A percentile compares a stretch with the other conserved stretches of the same genome.
These are phyloP conservation scores for Xyliphius kryptos DNA, from an alignment of 2,113 vertebrate genomes.

Conservation along the genomic window DNA sequence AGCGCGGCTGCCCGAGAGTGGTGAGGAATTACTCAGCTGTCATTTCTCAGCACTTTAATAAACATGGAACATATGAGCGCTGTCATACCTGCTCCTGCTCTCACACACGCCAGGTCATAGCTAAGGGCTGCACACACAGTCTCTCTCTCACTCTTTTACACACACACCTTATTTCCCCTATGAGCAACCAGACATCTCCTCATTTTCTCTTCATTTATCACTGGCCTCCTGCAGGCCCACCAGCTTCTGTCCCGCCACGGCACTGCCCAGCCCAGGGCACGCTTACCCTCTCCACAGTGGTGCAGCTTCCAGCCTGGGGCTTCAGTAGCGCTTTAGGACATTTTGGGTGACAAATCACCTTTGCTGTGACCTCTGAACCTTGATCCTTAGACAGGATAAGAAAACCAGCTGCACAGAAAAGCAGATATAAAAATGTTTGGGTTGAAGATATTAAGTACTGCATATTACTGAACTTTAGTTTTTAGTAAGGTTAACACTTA, in stretches of 20 bases:
- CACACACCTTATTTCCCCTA: constrained; percentile 37
- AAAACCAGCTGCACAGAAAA: constrained; percentile 66
- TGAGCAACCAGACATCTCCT: constrained; percentile 30
- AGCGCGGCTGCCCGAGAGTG: neutral
- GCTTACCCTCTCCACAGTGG: constrained; percentile 62
- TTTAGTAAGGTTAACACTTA: no score
- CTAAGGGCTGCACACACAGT: constrained; percentile 26
- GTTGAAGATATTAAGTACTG: neutral
- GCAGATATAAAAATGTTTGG: constrained; percentile 45
- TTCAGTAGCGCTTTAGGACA: constrained; percentile 59
- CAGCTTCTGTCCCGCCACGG: constrained; percentile 38
- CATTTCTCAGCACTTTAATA: constrained; percentile 26
- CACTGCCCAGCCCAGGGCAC: constrained; percentile 29
- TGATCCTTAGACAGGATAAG: constrained; percentile 41
- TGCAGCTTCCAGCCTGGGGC: constrained; percentile 55
- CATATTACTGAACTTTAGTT: no score
- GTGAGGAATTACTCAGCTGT: neutral
- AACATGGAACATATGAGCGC: constrained; percentile 22
- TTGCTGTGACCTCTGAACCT: constrained; percentile 48
- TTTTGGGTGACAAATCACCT: constrained; percentile 73
- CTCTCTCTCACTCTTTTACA: no score
- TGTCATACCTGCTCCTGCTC: constrained; percentile 8
- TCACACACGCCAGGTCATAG: constrained; percentile 4
- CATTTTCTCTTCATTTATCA: constrained; percentile 60
- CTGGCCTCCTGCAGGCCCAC: constrained; percentile 48